Evolutionary conservation across 1,140 invertebrate species (phyloP).

Genomic region (Bicyclus anynana): DNA sequence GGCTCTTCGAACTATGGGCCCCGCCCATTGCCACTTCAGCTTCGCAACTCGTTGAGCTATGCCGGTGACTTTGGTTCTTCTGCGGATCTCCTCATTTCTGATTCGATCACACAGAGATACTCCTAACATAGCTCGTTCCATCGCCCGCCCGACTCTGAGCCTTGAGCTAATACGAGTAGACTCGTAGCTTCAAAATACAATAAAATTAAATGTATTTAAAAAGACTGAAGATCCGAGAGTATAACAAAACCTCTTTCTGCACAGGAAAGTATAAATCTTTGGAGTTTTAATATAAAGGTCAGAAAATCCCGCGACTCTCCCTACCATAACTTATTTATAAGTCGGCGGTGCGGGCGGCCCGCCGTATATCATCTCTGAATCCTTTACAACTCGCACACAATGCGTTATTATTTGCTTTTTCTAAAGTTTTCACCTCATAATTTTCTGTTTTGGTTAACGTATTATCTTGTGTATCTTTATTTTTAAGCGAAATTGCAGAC

Average conservation of each 20-base stretch:
- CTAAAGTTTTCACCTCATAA: background rate
- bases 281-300: conserved; percentile 56
- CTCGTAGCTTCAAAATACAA: too few species aligned
- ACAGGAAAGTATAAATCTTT: conserved; percentile 36
- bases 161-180: too few species aligned
- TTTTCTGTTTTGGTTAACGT: background rate
- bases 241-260: background rate
- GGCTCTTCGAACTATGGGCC: too few species aligned
- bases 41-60: too few species aligned
- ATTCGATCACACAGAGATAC: too few species aligned
- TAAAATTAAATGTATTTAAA: too few species aligned
- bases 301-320: conserved; percentile 38
- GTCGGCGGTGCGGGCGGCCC: conserved; percentile 30
- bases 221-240: too few species aligned
- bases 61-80: too few species aligned
- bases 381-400: conserved; percentile 30
- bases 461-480: background rate
- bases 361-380: conserved; percentile 38
- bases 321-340: conserved; percentile 51
- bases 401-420: background rate
- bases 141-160: too few species aligned
- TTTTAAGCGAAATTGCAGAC: background rate
- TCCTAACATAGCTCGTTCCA: too few species aligned
- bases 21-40: too few species aligned
- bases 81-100: too few species aligned